Evolutionary conservation across 2,113 vertebrate species (phyloP).

Genomic region (Epinephelus moara): DNA sequence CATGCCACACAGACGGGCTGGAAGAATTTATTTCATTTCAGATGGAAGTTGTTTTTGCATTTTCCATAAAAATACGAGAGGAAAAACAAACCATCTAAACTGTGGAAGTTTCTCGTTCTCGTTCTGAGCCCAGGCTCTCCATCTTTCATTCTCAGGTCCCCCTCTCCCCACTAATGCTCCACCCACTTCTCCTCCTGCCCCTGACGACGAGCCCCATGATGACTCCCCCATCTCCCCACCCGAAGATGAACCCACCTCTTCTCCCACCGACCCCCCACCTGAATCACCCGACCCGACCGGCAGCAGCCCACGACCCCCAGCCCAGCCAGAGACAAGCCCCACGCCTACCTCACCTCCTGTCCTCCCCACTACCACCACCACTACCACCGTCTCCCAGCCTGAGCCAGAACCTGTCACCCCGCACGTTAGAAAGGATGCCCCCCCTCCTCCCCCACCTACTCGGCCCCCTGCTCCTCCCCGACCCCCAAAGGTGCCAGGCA

Average conservation of each 20-base stretch:
- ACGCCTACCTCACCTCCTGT: conserved; percentile 61
- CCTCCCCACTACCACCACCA: conserved; percentile 71
- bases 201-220: conserved; percentile 17
- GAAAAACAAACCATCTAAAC: too few relatives aligned
- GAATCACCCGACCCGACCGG: conserved; percentile 71
- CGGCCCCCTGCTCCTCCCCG: conserved; percentile 75
- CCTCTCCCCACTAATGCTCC: conserved; percentile 74
- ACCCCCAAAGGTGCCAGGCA: conserved; percentile 85
- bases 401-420: conserved; percentile 68
- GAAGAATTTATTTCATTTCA: neutral
- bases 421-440: conserved; percentile 35
- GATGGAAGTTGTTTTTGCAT: neutral
- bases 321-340: conserved; percentile 82
- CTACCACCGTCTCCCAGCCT: conserved; percentile 17
- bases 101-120: neutral
- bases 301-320: conserved; percentile 74
- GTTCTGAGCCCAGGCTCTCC: neutral
- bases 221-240: conserved; percentile 37
- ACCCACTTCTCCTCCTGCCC: conserved; percentile 50
- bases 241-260: conserved; percentile 57
- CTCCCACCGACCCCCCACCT: neutral
- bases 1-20: conserved; percentile 4
- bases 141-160: conserved; percentile 74
- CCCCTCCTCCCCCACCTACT: conserved; percentile 60
- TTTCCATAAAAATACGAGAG: neutral